Evolutionary conservation across 2,888 invertebrate species (phyloP), one percentile per base, ranked within the genome.

Genomic region (Brachylomia viminalis): DNA sequence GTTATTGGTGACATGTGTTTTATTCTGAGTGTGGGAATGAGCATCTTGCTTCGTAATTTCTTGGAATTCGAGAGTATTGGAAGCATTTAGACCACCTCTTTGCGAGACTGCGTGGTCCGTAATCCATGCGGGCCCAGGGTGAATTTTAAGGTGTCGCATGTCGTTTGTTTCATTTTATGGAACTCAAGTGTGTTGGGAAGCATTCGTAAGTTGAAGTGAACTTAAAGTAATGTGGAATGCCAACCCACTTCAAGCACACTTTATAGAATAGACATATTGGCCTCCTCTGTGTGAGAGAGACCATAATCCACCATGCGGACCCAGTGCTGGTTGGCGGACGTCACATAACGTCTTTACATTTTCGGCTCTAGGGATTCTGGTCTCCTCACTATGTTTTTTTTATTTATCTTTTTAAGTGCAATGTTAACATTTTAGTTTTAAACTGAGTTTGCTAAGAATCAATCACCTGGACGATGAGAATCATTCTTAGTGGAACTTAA

Each of bases 1-100:
- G 66, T 77, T 72, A 69, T 80, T 81, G 82, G 84, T 75, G 56
- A 54, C 62, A 72, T 66, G 23, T 70, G 72, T 68, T 71, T 71
- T 58, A 33, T 64, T 38, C 45, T 59, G 15, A 70, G 27, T 73
- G 64, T 77, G 68, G 54, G 67, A 71, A 30, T 65, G 13, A 1
- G n/a, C 47, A 71, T 30, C 23, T 66, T 33, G 13, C 20, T 59
- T 45, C 23, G 1, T 27, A 15, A 11, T 47, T 42, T 49, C 20
- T 15, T 69, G 10, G n/a, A 52, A 56, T 15, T 58, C 0, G 11
- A 47, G 5, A 76, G 2, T 49, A 49, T 33, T 17, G 17, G 10
- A 33, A 33, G 20, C n/a, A 67, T n/a, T 66, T 6, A 6, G 59
- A 1, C 3, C 30, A 23, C 6, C 0, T 33, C 59, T 33, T 5